Evolutionary conservation across 2,888 invertebrate genomes (phyloP), one percentile per base, ranked within the genome.

Genomic region (Lymantria dispar): DNA sequence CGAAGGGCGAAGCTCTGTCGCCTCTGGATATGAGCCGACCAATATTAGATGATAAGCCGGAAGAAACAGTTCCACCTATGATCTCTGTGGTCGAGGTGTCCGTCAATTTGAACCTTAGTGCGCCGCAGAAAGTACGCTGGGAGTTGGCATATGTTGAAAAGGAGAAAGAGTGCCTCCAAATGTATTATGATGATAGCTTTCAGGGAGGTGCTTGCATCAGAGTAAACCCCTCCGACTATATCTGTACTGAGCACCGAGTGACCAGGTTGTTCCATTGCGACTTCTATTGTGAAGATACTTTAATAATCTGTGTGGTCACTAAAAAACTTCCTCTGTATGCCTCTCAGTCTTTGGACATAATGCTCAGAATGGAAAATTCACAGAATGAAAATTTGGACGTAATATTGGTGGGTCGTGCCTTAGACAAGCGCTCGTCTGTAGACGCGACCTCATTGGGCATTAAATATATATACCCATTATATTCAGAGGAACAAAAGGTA

Each of bases 171-270:
- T 92, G 92, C 50, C 60, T 88, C 10, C 75, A 85, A 59, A 57
- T 72, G 31, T 80, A 78, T 62, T 81, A 77, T 38, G 80, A 80
- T 0, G 92, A 92, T 56, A 87, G 86, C 56, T 93, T 90, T 68
- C 78, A 72, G 15, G 93, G 94, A 12, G 93, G 94, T 22, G 81
- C 87, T 0, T 92, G 92, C 39, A 70, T 93, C 1, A 82, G 81
- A 50, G 68, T 94, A 0, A 68, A 85, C 47, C 87, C 85, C 1
- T 76, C 84, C 0, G 87, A 87, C 57, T 50, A 22, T 7, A 29
- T 69, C 3, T 54, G 62, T 14, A 33, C 54, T 0, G 70, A 68
- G 10, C 80, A 77, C 52, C 67, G 84, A 8, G 29, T 56, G 7
- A 56, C 72, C 1, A 62, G 88, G n/a, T 56, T 92, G 22, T 77